phyloP scores from a whole-genome alignment of 2,888 invertebrate species.

The Acleris laterana region DNA sequence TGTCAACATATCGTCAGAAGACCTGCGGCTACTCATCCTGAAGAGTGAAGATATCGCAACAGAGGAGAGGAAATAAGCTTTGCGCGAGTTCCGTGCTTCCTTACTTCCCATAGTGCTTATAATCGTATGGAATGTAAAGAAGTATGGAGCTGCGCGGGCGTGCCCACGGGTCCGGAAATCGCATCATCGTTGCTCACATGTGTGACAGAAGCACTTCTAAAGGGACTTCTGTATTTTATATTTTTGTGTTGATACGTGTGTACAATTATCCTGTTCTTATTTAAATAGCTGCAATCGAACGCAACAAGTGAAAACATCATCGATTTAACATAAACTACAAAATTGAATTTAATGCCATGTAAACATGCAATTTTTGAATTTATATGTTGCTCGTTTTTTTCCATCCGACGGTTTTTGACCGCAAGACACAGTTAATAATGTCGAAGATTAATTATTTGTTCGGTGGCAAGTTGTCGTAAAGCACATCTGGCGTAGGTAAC shows the following conservation, averaged over 20 bases:
- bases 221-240: slow-evolving; percentile 48
- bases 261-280: slow-evolving; percentile 35
- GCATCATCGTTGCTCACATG: slow-evolving; percentile 54
- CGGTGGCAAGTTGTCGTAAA: slow-evolving; percentile 74
- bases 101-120: slow-evolving; percentile 96
- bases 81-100: slow-evolving; percentile 95
- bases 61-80: slow-evolving; percentile 61
- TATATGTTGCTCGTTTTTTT: neutral
- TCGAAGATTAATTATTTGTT: slow-evolving; percentile 60
- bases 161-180: slow-evolving; percentile 62
- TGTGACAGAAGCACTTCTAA: slow-evolving; percentile 52
- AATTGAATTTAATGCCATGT: neutral
- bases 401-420: neutral
- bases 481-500: slow-evolving; percentile 81
- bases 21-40: slow-evolving; percentile 33
- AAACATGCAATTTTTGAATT: neutral
- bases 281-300: slow-evolving; percentile 10
- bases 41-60: slow-evolving; percentile 60
- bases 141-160: slow-evolving; percentile 92
- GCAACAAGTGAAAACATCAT: slow-evolving; percentile 16
- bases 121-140: slow-evolving; percentile 98
- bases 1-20: slow-evolving; percentile 11
- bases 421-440: neutral
- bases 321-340: neutral
- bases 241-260: slow-evolving; percentile 42